Percentiles rank a stretch among this genome's conserved stretches.
Evolutionary conservation across 2,888 invertebrate genomes (phyloP).

Genomic region (Morinoia aosen): DNA sequence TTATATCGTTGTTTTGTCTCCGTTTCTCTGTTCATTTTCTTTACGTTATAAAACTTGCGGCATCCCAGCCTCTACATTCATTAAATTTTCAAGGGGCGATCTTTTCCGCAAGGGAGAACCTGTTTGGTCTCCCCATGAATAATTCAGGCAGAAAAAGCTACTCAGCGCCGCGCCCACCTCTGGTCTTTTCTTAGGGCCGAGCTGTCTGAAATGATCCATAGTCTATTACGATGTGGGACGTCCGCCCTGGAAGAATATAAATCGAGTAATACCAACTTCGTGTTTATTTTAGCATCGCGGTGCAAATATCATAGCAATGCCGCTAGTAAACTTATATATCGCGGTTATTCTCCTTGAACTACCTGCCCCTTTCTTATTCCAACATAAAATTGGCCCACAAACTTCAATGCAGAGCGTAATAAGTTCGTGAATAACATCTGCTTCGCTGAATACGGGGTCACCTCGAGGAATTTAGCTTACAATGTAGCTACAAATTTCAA

Average conservation of each 20-base stretch:
- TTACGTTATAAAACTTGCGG: background rate
- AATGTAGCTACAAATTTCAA: background rate
- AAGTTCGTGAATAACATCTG: background rate
- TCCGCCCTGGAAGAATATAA: background rate
- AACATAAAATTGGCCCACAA: background rate
- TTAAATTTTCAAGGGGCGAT: background rate
- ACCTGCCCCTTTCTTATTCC: background rate
- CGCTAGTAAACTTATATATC: background rate
- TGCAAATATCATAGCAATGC: background rate
- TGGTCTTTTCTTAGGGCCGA: background rate
- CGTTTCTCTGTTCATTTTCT: background rate
- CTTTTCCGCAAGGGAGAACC: background rate
- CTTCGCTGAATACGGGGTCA: background rate
- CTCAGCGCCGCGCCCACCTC: background rate
- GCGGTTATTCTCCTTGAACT: background rate
- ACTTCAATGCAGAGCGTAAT: background rate
- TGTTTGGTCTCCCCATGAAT: background rate
- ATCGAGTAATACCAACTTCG: background rate
- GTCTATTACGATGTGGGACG: background rate
- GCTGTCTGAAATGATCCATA: background rate
- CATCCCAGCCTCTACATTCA: background rate
- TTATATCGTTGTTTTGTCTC: background rate
- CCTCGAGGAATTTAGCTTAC: background rate
- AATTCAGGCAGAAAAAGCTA: background rate
- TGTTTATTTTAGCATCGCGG: background rate